Base-by-base conservation (phyloP, 2,113 vertebrate genomes). In the Periophthalmodon schlosseri region DNA sequence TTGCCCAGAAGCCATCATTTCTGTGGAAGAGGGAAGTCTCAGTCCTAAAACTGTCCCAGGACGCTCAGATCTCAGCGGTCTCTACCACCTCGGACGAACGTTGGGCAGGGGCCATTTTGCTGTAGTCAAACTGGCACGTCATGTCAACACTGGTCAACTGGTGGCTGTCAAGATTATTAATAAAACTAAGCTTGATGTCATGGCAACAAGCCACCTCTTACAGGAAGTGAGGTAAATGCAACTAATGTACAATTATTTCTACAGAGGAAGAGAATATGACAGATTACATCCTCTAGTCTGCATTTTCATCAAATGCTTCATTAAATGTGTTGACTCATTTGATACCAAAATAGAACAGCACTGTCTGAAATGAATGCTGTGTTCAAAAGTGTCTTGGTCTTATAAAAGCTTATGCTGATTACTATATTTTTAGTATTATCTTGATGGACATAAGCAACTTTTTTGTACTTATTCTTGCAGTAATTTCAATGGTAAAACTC, bases 81-180 rank as follows among this genome's bases (percentile, higher is more conserved):
- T 96, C 8, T 97, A 97, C 0, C 93, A 95, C 72, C 91, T 97
- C 89, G 95, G 95, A 69, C 94, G 95, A 66, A 96, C 95, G 0
- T 84, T 97, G 88, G 96, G 96, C 66, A 93, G 95, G 82, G 96
- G 96, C 0, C 96, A 96, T 90, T 97, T 95, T 0, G 96, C 95
- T 0, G 95, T 96, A 82, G 96, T 97, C 78, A 95, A 95, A 80
- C 91, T 96, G 83, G 96, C 94, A 0, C 94, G 95, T 8, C 95
- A 96, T 0, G 91, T 96, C 76, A 94, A 93, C 92, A 95, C 96
- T 0, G 93, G 95, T 18, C 94, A 96, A 80, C 90, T 94, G 12
- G 95, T 97, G 79, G 96, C 96, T 0, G 91, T 97, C 78, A 97
- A 97, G 89, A 95, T 96, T 87, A 96, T 97, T 14, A 95, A 97